phyloP scores from a whole-genome alignment of 2,113 vertebrate species.

The Marmota monax region DNA sequence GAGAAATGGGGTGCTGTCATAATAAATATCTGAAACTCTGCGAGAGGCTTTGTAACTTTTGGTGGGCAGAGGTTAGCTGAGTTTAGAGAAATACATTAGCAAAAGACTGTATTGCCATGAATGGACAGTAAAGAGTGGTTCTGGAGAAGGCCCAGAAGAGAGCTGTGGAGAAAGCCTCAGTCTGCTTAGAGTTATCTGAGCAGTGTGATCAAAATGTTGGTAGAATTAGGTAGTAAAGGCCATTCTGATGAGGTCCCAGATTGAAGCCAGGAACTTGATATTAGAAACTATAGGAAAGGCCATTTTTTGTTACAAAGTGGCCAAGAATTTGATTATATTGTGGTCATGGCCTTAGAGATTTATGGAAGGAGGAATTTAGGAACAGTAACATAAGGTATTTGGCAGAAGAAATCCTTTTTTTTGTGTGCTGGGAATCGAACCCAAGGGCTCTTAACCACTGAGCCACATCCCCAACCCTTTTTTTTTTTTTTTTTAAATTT shows the following conservation, averaged over 20 bases:
- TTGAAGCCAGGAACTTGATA: too few species aligned
- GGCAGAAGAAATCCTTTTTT: too few species aligned
- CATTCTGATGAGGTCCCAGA: neutral
- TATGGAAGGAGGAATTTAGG: neutral
- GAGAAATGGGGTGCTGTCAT: neutral
- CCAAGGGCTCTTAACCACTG: too few species aligned
- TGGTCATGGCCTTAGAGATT: neutral
- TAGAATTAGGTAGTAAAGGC: neutral
- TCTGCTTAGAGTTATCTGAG: neutral
- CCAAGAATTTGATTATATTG: neutral
- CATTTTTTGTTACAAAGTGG: neutral
- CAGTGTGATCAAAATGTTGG: neutral
- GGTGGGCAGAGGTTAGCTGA: too few species aligned
- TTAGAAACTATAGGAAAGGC: neutral
- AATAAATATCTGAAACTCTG: neutral
- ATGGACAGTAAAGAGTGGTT: neutral
- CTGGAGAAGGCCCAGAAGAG: neutral
- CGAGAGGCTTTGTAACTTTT: neutral
- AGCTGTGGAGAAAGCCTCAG: neutral
- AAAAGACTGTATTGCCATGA: neutral
- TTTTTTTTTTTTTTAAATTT: too few species aligned
- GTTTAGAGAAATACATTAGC: neutral
- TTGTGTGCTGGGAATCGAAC: too few species aligned
- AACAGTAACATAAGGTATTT: neutral
- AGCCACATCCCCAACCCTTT: too few species aligned